Evolutionary conservation across 2,888 invertebrate genomes (phyloP).

Genomic region (Drosophila robusta): DNA sequence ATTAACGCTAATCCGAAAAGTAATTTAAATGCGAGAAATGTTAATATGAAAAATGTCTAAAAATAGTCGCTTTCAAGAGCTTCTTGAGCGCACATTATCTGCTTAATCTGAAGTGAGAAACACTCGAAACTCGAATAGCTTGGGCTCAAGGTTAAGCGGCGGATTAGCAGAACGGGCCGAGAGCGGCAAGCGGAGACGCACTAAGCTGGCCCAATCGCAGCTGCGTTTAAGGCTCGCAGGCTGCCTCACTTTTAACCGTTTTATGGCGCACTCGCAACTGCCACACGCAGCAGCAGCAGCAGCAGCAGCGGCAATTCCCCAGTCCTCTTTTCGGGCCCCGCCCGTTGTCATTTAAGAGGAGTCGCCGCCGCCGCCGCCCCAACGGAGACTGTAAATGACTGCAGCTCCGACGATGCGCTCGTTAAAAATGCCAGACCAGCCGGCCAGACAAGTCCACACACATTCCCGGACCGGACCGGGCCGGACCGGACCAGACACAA

Average conservation of each 20-base stretch:
- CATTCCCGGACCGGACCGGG: conserved; percentile 31
- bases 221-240: conserved; percentile 46
- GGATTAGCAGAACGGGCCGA: conserved; percentile 42
- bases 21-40: no score
- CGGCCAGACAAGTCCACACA: conserved; percentile 33
- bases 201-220: conserved; percentile 40
- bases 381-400: conserved; percentile 58
- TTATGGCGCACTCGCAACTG: conserved; percentile 44
- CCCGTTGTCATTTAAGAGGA: conserved; percentile 59
- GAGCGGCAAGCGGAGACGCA: conserved; percentile 10
- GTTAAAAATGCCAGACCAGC: conserved; percentile 60
- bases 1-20: background rate
- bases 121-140: conserved; percentile 27
- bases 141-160: conserved; percentile 51
- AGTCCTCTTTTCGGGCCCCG: conserved; percentile 15
- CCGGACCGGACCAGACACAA: conserved; percentile 38
- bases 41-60: background rate
- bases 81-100: no score
- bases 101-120: conserved; percentile 15
- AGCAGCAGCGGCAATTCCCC: conserved; percentile 42
- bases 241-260: conserved; percentile 58
- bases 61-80: background rate
- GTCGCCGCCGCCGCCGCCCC: conserved; percentile 34
- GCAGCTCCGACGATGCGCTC: conserved; percentile 59
- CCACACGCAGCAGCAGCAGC: conserved; percentile 18